Conservation (phyloP, 2,888 invertebrate species). For the Apocheima hispidaria region DNA sequence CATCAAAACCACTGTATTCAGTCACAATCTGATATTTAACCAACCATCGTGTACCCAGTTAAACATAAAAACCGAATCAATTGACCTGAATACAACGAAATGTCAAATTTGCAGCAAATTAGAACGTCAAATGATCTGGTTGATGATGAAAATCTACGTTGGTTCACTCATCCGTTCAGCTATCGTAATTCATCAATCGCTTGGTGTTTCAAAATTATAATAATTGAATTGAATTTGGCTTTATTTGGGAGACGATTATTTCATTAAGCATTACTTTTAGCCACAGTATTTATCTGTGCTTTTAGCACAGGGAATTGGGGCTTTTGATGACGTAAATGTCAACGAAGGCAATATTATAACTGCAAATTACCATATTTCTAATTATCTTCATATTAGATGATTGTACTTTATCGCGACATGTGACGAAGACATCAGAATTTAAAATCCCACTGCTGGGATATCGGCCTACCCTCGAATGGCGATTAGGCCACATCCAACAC, state of each 20-base stretch:
- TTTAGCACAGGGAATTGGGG: no score
- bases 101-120: constrained; percentile 36
- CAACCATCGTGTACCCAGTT: constrained; percentile 19
- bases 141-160: constrained; percentile 44
- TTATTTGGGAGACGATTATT: constrained; percentile 10
- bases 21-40: constrained; percentile 39
- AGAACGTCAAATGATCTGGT: constrained; percentile 37
- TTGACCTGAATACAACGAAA: constrained; percentile 42
- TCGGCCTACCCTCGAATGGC: no score
- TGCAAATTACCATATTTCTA: no score
- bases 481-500: no score
- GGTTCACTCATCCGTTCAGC: constrained; percentile 46
- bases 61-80: constrained; percentile 40
- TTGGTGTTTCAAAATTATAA: constrained; percentile 19
- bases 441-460: no score
- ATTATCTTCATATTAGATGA: no score
- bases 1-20: constrained; percentile 1
- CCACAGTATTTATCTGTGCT: no score
- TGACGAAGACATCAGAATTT: no score
- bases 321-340: no score
- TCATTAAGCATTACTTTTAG: no score
- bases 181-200: constrained; percentile 40
- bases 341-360: no score
- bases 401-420: no score
- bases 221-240: constrained; percentile 19